These are phyloP conservation scores for Mallotus villosus DNA, from an alignment of 2,797 vertebrate species.

Conservation along the genomic window DNA sequence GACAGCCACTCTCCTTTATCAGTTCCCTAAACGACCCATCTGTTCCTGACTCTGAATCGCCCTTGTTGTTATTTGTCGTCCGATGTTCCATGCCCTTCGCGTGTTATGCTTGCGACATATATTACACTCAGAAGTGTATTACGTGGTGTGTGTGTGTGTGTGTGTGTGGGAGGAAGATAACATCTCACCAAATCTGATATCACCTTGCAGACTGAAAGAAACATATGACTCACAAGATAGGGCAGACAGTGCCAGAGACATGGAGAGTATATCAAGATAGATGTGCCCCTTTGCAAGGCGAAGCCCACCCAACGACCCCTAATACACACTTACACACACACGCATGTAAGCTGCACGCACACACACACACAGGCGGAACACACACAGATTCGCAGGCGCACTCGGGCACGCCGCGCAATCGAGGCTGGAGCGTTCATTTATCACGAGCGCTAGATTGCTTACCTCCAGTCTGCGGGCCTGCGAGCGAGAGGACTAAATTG, in stretches of 20 bases:
- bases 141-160: neutral
- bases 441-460: constrained; percentile 23
- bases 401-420: neutral
- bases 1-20: neutral
- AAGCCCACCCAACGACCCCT: constrained; percentile 1
- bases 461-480: constrained; percentile 17
- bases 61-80: neutral
- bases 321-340: constrained; percentile 5
- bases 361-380: neutral
- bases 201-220: constrained; percentile 1
- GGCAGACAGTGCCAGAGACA: neutral
- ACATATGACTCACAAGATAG: neutral
- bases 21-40: constrained; percentile 5
- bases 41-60: neutral
- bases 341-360: neutral
- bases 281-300: neutral
- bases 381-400: neutral
- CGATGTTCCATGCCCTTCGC: too few species aligned
- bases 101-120: neutral
- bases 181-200: neutral
- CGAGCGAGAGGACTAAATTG: constrained; percentile 34
- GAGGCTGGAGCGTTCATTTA: constrained; percentile 14
- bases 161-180: neutral
- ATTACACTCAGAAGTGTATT: neutral
- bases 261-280: neutral